Conservation (phyloP, 2,888 invertebrate genomes). For the Scaptomyza reducta region DNA sequence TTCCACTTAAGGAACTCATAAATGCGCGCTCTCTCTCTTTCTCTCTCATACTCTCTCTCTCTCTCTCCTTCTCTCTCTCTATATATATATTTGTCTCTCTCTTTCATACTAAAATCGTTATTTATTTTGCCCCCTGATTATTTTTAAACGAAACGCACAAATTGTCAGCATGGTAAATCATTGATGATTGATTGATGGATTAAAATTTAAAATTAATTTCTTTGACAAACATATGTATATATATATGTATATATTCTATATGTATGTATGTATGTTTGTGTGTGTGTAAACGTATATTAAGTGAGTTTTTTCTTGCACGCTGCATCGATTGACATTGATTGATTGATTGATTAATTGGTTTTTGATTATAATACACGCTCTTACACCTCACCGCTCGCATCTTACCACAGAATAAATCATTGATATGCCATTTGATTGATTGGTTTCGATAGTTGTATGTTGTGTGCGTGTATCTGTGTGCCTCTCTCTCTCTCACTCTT, state of each 20-base stretch:
- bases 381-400: constrained; percentile 47
- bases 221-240: constrained; percentile 12
- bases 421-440: constrained; percentile 59
- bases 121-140: constrained; percentile 27
- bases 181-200: constrained; percentile 55
- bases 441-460: constrained; percentile 53
- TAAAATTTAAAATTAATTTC: constrained; percentile 18
- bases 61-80: constrained; percentile 12
- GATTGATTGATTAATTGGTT: constrained; percentile 44
- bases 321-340: constrained; percentile 52
- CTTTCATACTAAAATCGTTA: constrained; percentile 15
- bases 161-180: constrained; percentile 75
- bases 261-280: constrained; percentile 20
- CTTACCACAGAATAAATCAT: constrained; percentile 27
- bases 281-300: constrained; percentile 2
- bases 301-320: constrained; percentile 42
- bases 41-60: constrained; percentile 6
- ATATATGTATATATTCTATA: neutral
- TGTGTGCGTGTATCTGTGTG: constrained; percentile 37
- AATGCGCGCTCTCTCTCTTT: constrained; percentile 16
- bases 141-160: constrained; percentile 51
- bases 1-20: constrained; percentile 2
- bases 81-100: constrained; percentile 22
- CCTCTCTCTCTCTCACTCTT: constrained; percentile 28
- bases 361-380: constrained; percentile 49